A percentile compares a stretch with the other conserved stretches of the same genome.
Conservation (phyloP, 2,113 vertebrate species). For the Suricata suricatta region DNA sequence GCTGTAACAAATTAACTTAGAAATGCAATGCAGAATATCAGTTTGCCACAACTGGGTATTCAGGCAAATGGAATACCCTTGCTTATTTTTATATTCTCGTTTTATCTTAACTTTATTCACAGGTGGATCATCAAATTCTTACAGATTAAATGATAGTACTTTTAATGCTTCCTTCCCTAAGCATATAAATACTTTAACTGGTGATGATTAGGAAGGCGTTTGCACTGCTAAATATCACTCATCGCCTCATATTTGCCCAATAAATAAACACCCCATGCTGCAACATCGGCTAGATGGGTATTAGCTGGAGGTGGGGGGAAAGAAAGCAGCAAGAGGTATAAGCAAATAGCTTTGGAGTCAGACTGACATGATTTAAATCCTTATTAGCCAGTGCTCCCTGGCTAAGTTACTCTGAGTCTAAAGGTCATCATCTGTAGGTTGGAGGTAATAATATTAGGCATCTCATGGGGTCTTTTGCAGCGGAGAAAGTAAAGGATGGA, state of each 20-base stretch:
- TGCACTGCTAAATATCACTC: neutral
- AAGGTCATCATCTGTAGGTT: neutral
- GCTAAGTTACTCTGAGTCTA: neutral
- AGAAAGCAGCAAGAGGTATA: neutral
- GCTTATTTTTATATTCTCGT: neutral
- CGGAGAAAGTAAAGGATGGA: neutral
- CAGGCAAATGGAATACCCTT: neutral
- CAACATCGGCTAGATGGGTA: neutral
- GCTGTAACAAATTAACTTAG: conserved; percentile 34
- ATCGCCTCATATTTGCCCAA: neutral
- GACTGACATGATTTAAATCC: neutral
- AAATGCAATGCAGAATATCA: neutral
- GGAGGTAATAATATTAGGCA: neutral
- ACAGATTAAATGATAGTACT: conserved; percentile 7
- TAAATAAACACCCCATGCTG: neutral
- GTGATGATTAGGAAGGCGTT: neutral
- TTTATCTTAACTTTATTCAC: conserved; percentile 33
- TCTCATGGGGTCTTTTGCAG: neutral
- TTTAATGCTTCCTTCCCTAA: neutral
- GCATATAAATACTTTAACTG: neutral
- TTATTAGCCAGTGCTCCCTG: neutral
- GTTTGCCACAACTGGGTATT: neutral
- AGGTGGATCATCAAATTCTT: conserved; percentile 1
- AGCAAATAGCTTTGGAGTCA: neutral
- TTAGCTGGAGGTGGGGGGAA: neutral